Evolutionary conservation across 2,113 vertebrate species (phyloP).

Genomic region (Picathartes gymnocephalus): DNA sequence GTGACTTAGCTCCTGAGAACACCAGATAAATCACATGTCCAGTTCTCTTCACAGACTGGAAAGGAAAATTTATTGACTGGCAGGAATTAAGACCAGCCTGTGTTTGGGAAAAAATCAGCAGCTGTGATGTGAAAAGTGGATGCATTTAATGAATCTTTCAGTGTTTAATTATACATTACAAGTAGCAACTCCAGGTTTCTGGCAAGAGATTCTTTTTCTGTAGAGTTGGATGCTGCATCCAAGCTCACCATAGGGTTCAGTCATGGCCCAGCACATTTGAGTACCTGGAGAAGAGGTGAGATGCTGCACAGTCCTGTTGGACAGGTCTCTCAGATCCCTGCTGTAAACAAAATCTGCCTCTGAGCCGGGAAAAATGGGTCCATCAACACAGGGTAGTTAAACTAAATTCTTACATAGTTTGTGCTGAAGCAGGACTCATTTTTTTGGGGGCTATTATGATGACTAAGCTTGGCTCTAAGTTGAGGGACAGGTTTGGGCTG

Average conservation of each 20-base stretch:
- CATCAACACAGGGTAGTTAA: not conserved
- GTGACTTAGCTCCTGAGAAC: not conserved
- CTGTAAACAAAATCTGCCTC: not conserved
- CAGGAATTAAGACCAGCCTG: not conserved
- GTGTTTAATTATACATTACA: not conserved
- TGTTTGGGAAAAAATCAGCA: not conserved
- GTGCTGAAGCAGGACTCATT: not conserved
- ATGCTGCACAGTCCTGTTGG: not conserved
- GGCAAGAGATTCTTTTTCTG: not conserved
- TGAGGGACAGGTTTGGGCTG: not conserved
- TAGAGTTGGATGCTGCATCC: not conserved
- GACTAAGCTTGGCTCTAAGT: not conserved
- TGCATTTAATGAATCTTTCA: not conserved
- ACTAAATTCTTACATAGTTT: not conserved
- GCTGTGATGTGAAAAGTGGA: not conserved
- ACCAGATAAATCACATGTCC: not conserved
- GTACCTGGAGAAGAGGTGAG: not conserved
- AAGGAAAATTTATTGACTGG: not conserved
- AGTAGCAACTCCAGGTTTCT: not conserved
- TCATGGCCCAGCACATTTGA: not conserved
- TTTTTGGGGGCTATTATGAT: not conserved
- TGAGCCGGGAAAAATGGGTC: not conserved
- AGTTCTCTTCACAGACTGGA: not conserved
- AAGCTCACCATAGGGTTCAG: not conserved
- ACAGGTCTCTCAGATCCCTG: not conserved